Conservation (phyloP, 2,113 vertebrate genomes). For the Ochotona curzoniae region DNA sequence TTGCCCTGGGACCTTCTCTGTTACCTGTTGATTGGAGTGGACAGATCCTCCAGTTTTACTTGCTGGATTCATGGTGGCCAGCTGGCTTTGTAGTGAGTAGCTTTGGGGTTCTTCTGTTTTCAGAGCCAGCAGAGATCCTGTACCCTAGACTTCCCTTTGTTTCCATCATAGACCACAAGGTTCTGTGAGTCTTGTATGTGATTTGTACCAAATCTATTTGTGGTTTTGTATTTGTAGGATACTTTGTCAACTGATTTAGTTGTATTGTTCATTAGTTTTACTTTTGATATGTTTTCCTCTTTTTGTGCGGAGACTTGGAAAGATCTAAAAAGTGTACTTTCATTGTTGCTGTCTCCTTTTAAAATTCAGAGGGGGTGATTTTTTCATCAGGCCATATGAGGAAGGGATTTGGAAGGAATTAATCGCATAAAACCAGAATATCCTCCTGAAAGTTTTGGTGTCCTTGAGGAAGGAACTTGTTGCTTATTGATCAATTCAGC, state of each 20-base stretch:
- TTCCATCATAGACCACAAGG: background rate
- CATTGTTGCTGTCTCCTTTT: background rate
- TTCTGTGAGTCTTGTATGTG: background rate
- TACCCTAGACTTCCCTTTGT: background rate
- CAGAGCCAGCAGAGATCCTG: too few species aligned
- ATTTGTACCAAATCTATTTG: background rate
- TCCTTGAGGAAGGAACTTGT: slow-evolving; percentile 4
- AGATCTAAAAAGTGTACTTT: background rate
- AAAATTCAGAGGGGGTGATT: background rate
- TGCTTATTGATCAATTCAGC: background rate
- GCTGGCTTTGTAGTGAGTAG: background rate
- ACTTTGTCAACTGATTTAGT: background rate
- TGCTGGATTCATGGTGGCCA: background rate
- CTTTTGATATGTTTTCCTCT: background rate
- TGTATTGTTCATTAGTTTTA: background rate
- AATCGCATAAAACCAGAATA: background rate
- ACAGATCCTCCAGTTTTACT: background rate
- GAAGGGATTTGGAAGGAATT: slow-evolving; percentile 42
- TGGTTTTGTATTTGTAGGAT: background rate
- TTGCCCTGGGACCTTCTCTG: background rate
- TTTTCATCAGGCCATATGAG: background rate
- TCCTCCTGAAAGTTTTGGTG: background rate
- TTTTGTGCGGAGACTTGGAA: background rate
- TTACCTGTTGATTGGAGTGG: background rate
- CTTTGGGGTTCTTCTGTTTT: background rate